Percentiles rank a stretch among this genome's conserved stretches.
phyloP scores from a whole-genome alignment of 2,797 vertebrate species.

The Coccyzus lansbergi region DNA sequence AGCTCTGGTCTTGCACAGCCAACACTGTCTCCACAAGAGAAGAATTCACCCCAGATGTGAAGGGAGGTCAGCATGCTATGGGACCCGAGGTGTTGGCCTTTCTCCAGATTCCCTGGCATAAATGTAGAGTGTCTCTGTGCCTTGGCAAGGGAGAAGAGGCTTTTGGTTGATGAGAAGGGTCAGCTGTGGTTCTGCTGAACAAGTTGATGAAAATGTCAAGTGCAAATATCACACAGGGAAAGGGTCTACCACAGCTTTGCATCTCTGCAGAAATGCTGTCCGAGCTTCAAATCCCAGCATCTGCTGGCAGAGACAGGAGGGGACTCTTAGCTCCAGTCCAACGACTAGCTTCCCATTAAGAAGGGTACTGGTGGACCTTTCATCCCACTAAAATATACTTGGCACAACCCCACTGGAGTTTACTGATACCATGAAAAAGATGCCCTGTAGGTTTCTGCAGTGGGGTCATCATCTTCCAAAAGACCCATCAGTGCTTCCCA shows the following conservation, averaged over 20 bases:
- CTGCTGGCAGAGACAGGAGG: neutral
- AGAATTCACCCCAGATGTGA: neutral
- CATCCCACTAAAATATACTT: neutral
- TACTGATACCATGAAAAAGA: neutral
- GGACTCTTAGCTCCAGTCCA: neutral
- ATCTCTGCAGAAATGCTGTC: neutral
- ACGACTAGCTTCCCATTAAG: neutral
- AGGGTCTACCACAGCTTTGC: neutral
- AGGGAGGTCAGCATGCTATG: neutral
- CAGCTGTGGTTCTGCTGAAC: slow-evolving; percentile 2
- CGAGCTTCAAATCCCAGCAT: neutral
- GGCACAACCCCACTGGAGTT: neutral
- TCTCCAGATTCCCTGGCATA: neutral
- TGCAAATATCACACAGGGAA: neutral
- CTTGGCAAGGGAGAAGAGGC: neutral
- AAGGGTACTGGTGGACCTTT: neutral
- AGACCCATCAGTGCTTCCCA: neutral
- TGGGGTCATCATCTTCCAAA: neutral
- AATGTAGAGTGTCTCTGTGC: neutral
- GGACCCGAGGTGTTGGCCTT: neutral
- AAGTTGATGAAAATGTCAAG: neutral
- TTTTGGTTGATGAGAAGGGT: neutral
- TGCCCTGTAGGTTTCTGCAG: neutral
- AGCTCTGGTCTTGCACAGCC: accelerated
- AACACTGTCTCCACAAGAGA: accelerated